phyloP scores from a whole-genome alignment of 2,113 vertebrate species.

The Chloebia gouldiae region DNA sequence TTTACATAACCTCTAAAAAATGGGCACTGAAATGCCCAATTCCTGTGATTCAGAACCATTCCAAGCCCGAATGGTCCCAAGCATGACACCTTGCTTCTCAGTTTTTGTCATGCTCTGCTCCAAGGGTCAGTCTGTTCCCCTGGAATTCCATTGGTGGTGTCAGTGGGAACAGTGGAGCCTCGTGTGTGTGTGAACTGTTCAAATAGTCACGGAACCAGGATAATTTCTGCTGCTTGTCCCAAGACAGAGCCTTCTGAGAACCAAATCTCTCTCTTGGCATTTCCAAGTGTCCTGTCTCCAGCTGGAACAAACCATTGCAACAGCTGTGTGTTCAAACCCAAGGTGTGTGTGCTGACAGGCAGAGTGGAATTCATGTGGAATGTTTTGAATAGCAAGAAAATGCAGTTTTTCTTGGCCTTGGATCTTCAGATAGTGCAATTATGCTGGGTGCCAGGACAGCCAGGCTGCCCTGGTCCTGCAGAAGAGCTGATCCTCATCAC shows the following conservation, averaged over 20 bases:
- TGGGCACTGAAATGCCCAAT: not conserved
- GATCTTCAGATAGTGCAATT: not conserved
- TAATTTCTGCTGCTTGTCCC: not conserved
- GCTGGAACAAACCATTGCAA: not conserved
- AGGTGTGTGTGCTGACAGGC: not conserved
- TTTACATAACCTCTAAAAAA: slow-evolving; percentile 47
- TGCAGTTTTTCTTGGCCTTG: not conserved
- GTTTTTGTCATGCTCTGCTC: not conserved
- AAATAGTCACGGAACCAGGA: not conserved
- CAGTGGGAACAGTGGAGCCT: not conserved
- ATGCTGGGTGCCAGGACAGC: not conserved
- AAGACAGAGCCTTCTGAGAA: not conserved
- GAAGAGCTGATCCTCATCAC: rapidly evolving
- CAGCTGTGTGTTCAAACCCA: not conserved
- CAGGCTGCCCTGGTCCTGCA: not conserved
- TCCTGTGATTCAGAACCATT: slow-evolving; percentile 59
- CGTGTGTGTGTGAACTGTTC: not conserved
- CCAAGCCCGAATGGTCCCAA: slow-evolving; percentile 20
- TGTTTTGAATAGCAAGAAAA: not conserved
- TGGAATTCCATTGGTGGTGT: not conserved
- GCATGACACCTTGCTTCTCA: not conserved
- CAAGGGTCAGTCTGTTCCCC: not conserved
- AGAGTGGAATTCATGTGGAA: rapidly evolving
- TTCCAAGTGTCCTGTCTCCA: not conserved
- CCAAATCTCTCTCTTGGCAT: not conserved